phyloP scores from a whole-genome alignment of 2,113 vertebrate genomes.

The Cyprinus carpio region DNA sequence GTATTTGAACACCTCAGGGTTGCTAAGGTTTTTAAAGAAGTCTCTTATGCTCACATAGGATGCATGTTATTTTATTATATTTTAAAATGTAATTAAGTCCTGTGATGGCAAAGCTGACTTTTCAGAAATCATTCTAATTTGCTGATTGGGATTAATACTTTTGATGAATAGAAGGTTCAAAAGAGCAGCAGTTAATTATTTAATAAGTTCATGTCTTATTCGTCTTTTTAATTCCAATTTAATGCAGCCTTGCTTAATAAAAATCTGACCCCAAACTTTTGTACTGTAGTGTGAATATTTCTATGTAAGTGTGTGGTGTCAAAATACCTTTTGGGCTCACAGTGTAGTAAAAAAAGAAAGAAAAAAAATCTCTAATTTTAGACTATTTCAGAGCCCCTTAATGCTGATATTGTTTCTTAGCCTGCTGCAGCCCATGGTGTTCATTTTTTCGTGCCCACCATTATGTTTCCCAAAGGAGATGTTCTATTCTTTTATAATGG shows the following conservation, averaged over 20 bases:
- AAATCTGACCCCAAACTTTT: not conserved
- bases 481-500: constrained; percentile 37
- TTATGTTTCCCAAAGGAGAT: constrained; percentile 24
- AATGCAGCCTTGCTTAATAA: not conserved
- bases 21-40: not conserved
- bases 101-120: not conserved
- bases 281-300: not conserved
- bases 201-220: not conserved
- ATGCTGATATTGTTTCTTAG: not conserved
- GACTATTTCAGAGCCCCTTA: not conserved
- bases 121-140: not conserved
- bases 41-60: not conserved
- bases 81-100: not conserved
- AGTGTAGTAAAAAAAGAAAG: not conserved
- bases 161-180: not conserved
- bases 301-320: not conserved
- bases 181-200: not conserved
- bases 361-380: not conserved
- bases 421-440: not conserved
- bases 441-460: not conserved
- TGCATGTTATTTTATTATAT: not conserved
- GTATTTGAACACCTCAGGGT: not conserved
- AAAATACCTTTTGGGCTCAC: not conserved
- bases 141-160: not conserved
- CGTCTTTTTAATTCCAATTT: not conserved